Conservation (phyloP, 2,888 invertebrate genomes). For the Agriotes lineatus region DNA sequence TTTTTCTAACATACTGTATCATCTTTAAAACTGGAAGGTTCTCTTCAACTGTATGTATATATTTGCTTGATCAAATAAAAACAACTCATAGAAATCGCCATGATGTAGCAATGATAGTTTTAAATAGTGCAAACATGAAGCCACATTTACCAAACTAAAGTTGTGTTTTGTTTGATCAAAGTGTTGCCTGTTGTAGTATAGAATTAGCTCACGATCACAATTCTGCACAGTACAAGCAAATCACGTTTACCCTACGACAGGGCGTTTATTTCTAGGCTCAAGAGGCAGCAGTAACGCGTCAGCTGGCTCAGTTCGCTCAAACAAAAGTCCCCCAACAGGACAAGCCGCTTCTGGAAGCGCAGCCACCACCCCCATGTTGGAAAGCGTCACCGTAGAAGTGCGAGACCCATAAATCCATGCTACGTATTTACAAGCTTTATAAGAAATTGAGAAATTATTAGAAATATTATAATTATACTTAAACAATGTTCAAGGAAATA, state of each 20-base stretch:
- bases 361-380: constrained; percentile 67
- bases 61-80: too few species aligned
- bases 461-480: constrained; percentile 2
- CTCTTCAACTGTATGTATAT: too few species aligned
- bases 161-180: not conserved
- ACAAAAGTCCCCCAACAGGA: constrained; percentile 68
- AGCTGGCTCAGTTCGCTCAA: constrained; percentile 80
- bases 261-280: constrained; percentile 72
- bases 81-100: too few species aligned
- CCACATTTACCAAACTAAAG: too few species aligned
- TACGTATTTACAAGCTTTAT: constrained; percentile 1
- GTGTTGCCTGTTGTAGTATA: not conserved
- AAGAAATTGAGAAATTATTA: not conserved
- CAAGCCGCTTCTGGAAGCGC: constrained; percentile 55
- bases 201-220: not conserved
- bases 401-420: constrained; percentile 69
- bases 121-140: too few species aligned
- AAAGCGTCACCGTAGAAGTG: constrained; percentile 82
- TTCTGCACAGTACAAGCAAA: constrained; percentile 39
- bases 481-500: not conserved
- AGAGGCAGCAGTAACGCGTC: constrained; percentile 84
- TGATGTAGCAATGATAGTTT: too few species aligned
- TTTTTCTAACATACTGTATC: too few species aligned
- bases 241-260: constrained; percentile 56
- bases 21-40: too few species aligned